Base-by-base conservation (phyloP, 2,797 vertebrate species). In the Microctenopoma stevenorrisi region DNA sequence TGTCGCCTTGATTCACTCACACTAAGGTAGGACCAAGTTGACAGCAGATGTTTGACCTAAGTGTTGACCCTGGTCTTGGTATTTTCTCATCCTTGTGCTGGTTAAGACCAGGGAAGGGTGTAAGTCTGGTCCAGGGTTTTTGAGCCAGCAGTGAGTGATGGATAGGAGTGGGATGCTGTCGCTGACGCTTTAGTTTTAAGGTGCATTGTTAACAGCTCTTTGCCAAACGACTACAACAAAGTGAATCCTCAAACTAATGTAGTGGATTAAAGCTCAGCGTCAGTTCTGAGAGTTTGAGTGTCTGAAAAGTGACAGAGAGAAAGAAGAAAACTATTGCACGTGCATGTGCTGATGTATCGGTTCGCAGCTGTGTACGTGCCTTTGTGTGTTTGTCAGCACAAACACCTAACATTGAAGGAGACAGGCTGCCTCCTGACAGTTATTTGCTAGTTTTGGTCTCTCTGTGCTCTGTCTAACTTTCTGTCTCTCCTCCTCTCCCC, bases 391-490 rank as follows among this genome's bases (percentile, higher is more conserved):
- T 91, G 87, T 91, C 85, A 91, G 81, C 81, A 87, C 77, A 88
- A 90, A 89, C 90, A 88, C 88, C 84, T 86, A 83, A 82, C 89
- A 89, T 84, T 91, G 92, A 92, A 91, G 89, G 88, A 94, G 94
- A 94, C 93, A 93, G 90, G 71, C 88, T 90, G 93, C 93, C 93
- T 94, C 92, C 85, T 93, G 90, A 93, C 92, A 93, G 89, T 89
- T 92, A 93, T 91, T 92, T 90, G 91, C 89, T 86, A 92, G 90
- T 88, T 91, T 89, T 89, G 86, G 87, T 91, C 86, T 86, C 82
- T 82, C 83, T 79, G 81, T 84, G 83, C 86, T 90, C 87, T 70
- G 84, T 87, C 86, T 89, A 84, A 85, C 79, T 78, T 88, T 92
- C 89, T 83, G 84, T 82, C 85, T 90, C 84, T 81, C 73, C 74